Evolutionary conservation across 2,888 invertebrate species (phyloP), one percentile per base, ranked within the genome.

Genomic region (Hesperia comma): DNA sequence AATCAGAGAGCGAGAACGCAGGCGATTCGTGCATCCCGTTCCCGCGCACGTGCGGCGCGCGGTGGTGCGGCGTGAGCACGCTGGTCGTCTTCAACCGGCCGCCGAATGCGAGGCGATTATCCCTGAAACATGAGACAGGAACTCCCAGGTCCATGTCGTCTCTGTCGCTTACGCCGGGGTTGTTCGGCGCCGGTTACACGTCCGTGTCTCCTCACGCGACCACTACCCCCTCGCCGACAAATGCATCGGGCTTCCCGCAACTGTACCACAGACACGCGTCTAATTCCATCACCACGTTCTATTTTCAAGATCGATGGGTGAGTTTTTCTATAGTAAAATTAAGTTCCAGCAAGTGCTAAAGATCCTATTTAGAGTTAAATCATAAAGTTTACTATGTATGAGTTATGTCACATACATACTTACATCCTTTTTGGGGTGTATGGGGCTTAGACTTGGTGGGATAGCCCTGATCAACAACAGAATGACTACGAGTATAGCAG

Each of bases 41-140:
- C 86, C 99, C 99, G 0, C 94, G 98, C 63, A 99, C 98, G 0
- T 98, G 98, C 10, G 98, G 98, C 0, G 98, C 98, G 0, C 96
- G 96, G 77, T 99, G 99, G 93, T 98, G 97, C 86, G 96, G 96
- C 32, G 96, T 96, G 21, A 97, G 97, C 77, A 94, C 95, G 64
- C 87, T 99, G 67, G 98, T 98, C 0, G 97, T 97, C 73, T 99
- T 99, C 87, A 96, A 96, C 60, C 94, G 97, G 61, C 95, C 96
- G 0, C 93, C 95, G 63, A 94, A 95, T 74, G 93, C 95, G 0
- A 94, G 96, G 74, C 92, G 96, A 66, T 81, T 96, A 19, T 95
- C 96, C 0, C 86, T 95, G 61, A 92, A 92, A 74, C 66, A 66
- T 19, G 66, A 66, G 32, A 60, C 66, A 10, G 94, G 95, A 0